phyloP scores from a whole-genome alignment of 2,888 invertebrate genomes.

The Herminia tarsipennalis region DNA sequence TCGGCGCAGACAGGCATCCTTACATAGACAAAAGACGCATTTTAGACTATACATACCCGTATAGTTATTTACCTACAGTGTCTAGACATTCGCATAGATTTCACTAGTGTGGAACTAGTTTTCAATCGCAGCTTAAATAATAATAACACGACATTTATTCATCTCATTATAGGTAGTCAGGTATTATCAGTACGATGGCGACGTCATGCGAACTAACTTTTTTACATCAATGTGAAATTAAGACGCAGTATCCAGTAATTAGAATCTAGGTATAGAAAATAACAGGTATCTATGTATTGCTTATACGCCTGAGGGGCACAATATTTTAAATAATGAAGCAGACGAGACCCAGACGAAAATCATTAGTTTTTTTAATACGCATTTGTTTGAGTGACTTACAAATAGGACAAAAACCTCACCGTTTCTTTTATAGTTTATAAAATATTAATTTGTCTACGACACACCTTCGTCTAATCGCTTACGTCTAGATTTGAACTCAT shows the following conservation, averaged over 20 bases:
- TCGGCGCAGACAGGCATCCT: slow-evolving; percentile 17
- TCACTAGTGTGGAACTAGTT: slow-evolving; percentile 29
- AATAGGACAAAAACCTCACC: too few species aligned
- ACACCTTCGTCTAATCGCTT: too few species aligned
- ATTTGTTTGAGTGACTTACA: too few species aligned
- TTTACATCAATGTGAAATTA: slow-evolving; percentile 15
- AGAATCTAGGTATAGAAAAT: slow-evolving; percentile 21
- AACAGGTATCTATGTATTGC: slow-evolving; percentile 22
- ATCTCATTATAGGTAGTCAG: slow-evolving; percentile 9
- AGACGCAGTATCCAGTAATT: slow-evolving; percentile 21
- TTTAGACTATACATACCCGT: slow-evolving; percentile 10
- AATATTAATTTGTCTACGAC: too few species aligned
- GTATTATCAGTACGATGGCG: not conserved
- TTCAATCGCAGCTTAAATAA: slow-evolving; percentile 21
- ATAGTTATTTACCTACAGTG: not conserved
- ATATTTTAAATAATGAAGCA: slow-evolving; percentile 29
- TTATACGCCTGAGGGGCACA: slow-evolving; percentile 18
- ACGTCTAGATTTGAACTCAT: too few species aligned
- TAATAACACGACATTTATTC: slow-evolving; percentile 15
- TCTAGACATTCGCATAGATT: slow-evolving; percentile 26
- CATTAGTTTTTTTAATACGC: too few species aligned
- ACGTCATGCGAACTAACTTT: too few species aligned
- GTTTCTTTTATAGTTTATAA: too few species aligned
- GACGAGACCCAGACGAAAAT: slow-evolving; percentile 36
- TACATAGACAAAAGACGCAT: slow-evolving; percentile 19